A percentile compares a stretch with the other conserved stretches of the same genome.
phyloP scores from a whole-genome alignment of 2,888 invertebrate genomes.

The Arenicola marina region DNA sequence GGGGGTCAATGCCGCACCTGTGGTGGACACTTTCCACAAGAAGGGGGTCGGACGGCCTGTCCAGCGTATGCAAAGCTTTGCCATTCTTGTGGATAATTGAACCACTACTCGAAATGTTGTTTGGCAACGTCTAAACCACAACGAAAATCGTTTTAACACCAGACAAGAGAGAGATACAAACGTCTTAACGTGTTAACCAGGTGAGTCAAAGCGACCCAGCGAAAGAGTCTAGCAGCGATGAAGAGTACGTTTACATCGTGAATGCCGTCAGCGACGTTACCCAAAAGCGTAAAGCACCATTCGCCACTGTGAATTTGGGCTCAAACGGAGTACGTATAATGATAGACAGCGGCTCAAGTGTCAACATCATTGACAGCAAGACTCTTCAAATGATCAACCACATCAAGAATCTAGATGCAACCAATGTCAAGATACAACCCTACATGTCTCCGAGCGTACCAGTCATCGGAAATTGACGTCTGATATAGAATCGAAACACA shows the following conservation, averaged over 20 bases:
- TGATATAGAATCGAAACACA: not conserved
- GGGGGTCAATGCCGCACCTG: not conserved
- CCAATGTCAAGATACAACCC: not conserved
- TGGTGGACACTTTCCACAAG: not conserved
- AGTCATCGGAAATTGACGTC: not conserved
- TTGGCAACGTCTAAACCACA: not conserved
- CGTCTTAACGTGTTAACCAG: too few species aligned
- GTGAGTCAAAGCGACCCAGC: too few species aligned
- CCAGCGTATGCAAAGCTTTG: not conserved
- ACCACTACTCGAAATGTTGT: not conserved
- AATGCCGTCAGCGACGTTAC: too few species aligned
- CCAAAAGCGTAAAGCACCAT: too few species aligned
- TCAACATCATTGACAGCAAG: not conserved
- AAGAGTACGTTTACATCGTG: too few species aligned
- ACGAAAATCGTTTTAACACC: not conserved
- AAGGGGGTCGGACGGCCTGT: not conserved
- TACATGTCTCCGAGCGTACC: not conserved
- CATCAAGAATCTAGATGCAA: not conserved
- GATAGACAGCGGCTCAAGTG: not conserved
- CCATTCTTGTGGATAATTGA: not conserved
- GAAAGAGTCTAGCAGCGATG: too few species aligned
- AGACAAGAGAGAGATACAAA: not conserved
- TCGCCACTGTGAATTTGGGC: not conserved
- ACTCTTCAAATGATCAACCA: not conserved
- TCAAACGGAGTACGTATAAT: not conserved